Evolutionary conservation across 2,113 vertebrate genomes (phyloP), one percentile per base, ranked within the genome.

Genomic region (Burhinus oedicnemus): DNA sequence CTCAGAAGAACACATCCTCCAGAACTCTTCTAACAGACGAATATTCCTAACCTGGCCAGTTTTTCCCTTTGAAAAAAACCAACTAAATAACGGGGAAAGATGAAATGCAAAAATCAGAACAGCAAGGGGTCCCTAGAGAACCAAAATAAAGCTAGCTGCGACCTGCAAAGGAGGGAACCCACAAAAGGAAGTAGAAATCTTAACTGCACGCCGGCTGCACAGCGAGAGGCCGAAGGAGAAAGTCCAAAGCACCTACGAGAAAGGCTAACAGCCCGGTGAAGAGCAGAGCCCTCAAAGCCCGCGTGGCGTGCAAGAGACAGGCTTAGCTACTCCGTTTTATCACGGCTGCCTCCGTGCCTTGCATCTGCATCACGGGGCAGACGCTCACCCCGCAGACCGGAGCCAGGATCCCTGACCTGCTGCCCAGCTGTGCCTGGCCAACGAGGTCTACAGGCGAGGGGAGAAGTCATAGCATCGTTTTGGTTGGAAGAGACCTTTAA

Each of bases 261-360:
- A 54, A 51, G 3, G 6, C 55, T 10, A n/a, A 4, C 30, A 87
- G 78, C 77, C 20, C 27, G 8, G 13, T 15, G 25, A 60, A 20
- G 4, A 75, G 75, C 69, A 40, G 40, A 21, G 10, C 13, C 27
- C n/a, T 19, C 51, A 32, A 32, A 65, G 3, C 34, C 51, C 17
- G 23, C 1, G 1, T 1, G 14, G 29, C 30, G 9, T 0, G 20
- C 64, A n/a, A 61, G 34, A 30, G 25, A 18, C 14, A 8, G 38
- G 21, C 57, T 40, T 21, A 70, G 54, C 42, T 36, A 11, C 47
- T 38, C n/a, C 13, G 1, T 9, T 18, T 36, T 25, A 29, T 38
- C 49, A 8, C 62, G 4, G 23, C 84, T 11, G 45, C 36, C 25
- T 15, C 77, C 5, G 7, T 16, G 27, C 69, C 40, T 25, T 21